Percentiles rank a stretch among this genome's conserved stretches.
Conservation (phyloP, 2,888 invertebrate genomes). For the Drosophila affinis region DNA sequence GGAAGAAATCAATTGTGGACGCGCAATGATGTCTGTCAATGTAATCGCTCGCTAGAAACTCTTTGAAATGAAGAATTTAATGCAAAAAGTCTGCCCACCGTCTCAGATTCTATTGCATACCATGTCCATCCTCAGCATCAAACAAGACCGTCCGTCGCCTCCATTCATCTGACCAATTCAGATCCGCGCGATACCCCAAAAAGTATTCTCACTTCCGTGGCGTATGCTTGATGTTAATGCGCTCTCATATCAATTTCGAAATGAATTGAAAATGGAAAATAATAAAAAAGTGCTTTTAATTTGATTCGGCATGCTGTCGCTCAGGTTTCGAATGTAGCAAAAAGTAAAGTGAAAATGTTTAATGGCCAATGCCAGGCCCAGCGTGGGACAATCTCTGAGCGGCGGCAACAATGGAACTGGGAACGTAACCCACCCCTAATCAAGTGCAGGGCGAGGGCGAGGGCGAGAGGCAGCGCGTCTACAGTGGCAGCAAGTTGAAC, state of each 20-base stretch:
- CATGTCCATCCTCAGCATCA: background rate
- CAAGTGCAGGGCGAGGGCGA: conserved; percentile 18
- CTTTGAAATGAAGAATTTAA: background rate
- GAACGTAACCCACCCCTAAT: conserved; percentile 36
- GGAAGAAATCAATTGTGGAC: background rate
- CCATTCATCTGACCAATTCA: background rate
- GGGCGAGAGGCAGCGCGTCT: conserved; percentile 2
- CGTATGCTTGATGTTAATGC: conserved; percentile 42
- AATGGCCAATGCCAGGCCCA: conserved; percentile 40
- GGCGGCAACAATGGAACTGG: conserved; percentile 5
- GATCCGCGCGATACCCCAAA: background rate
- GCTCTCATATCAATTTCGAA: conserved; percentile 55
- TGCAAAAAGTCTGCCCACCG: background rate
- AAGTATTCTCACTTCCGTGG: conserved; percentile 12
- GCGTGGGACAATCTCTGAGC: conserved; percentile 33
- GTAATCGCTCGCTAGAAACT: background rate
- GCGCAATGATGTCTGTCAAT: background rate
- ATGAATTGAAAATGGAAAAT: conserved; percentile 45
- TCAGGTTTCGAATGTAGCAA: conserved; percentile 49
- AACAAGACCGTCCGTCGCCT: background rate
- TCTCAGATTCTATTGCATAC: background rate
- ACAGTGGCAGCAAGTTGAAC: conserved; percentile 21
- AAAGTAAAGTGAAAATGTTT: conserved; percentile 40
- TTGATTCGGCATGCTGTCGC: conserved; percentile 52
- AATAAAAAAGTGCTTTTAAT: conserved; percentile 67